These are phyloP conservation scores for Caenorhabditis auriculariae DNA, from an alignment of 2,888 invertebrate genomes.

Conservation along the genomic window DNA sequence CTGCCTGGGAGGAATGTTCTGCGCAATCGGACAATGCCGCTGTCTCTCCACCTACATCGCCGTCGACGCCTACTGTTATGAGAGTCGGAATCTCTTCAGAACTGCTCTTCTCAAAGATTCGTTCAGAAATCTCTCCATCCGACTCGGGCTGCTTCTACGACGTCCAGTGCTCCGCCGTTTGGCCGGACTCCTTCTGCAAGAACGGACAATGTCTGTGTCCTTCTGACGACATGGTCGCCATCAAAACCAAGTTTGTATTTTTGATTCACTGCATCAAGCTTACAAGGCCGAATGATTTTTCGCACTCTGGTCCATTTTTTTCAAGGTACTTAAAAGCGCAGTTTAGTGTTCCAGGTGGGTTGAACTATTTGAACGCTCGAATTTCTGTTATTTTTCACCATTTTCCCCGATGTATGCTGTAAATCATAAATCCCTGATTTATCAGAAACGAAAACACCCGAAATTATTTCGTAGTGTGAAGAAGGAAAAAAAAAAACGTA, in stretches of 20 bases:
- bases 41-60: slow-evolving; percentile 47
- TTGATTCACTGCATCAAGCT: too few species aligned
- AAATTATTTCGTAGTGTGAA: too few species aligned
- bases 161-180: slow-evolving; percentile 45
- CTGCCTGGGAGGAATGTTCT: slow-evolving; percentile 51
- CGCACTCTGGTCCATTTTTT: too few species aligned
- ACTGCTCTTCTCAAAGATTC: not conserved
- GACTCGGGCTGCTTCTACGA: slow-evolving; percentile 50
- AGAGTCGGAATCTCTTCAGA: slow-evolving; percentile 24
- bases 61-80: slow-evolving; percentile 47
- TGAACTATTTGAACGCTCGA: too few species aligned
- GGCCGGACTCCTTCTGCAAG: slow-evolving; percentile 48
- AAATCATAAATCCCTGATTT: too few species aligned
- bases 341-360: too few species aligned
- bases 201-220: slow-evolving; percentile 44
- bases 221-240: slow-evolving; percentile 45
- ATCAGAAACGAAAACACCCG: too few species aligned
- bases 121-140: slow-evolving; percentile 39
- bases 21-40: slow-evolving; percentile 44
- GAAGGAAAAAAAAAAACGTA: too few species aligned
- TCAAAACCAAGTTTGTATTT: slow-evolving; percentile 37
- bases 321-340: too few species aligned
- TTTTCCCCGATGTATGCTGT: too few species aligned
- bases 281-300: too few species aligned
- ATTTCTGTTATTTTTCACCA: too few species aligned